Percentiles rank a stretch among this genome's conserved stretches.
Evolutionary conservation across 2,888 invertebrate species (phyloP).

Genomic region (Masnerella sp.): DNA sequence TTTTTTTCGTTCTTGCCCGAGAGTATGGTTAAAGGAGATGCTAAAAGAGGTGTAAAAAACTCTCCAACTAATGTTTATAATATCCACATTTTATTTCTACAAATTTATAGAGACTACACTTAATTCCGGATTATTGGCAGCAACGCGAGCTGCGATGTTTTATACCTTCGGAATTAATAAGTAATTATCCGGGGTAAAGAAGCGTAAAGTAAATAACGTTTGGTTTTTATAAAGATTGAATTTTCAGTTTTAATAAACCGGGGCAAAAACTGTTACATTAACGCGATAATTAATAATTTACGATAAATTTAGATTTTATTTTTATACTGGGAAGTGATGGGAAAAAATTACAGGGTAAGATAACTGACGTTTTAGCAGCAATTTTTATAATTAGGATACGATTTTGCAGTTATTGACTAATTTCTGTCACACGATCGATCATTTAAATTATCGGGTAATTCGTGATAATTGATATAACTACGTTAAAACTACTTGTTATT

Average conservation of each 20-base stretch:
- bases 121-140: conserved; percentile 9
- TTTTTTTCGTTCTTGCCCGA: conserved; percentile 9
- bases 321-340: too few relatives aligned
- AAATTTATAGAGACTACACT: conserved; percentile 12
- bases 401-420: too few relatives aligned
- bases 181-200: neutral
- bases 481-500: conserved; percentile 39
- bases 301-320: too few relatives aligned
- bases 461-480: too few relatives aligned
- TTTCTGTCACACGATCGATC: too few relatives aligned
- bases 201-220: neutral
- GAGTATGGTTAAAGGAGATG: conserved; percentile 20
- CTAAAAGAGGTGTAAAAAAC: conserved; percentile 26
- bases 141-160: too few relatives aligned
- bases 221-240: conserved; percentile 27
- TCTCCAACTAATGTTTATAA: conserved; percentile 18
- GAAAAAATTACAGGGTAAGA: too few relatives aligned
- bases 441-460: too few relatives aligned
- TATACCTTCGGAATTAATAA: neutral
- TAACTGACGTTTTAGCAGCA: too few relatives aligned
- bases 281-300: too few relatives aligned
- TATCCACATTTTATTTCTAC: conserved; percentile 6
- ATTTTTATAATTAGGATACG: too few relatives aligned
- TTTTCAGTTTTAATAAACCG: conserved; percentile 28
- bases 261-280: neutral